Percentiles rank a stretch among this genome's conserved stretches.
These are phyloP conservation scores for Leptodactylus fallax DNA, from an alignment of 2,797 vertebrate genomes.

Conservation along the genomic window DNA sequence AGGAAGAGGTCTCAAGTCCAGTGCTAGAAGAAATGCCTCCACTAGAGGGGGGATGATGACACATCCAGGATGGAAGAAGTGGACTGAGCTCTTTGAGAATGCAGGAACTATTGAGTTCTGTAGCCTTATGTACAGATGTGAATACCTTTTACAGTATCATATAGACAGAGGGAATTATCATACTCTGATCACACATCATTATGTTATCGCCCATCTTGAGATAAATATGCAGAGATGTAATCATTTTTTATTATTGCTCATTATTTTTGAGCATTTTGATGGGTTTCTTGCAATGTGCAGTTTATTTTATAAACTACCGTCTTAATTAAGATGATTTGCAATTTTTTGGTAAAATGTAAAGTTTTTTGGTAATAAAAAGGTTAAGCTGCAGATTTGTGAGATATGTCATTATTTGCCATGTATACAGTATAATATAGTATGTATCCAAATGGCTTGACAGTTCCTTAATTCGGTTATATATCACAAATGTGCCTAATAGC, in stretches of 20 bases:
- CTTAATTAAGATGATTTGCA: background rate
- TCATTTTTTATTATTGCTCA: background rate
- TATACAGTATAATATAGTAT: background rate
- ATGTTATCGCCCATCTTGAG: background rate
- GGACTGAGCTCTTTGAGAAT: slow-evolving; percentile 63
- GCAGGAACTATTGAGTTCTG: background rate
- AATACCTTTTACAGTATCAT: background rate
- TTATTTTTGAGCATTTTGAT: background rate
- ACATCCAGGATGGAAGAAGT: slow-evolving; percentile 96
- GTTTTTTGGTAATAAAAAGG: background rate
- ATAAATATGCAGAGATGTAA: background rate
- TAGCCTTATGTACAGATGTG: background rate
- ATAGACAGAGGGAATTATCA: background rate
- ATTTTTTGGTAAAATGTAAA: background rate
- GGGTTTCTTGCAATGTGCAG: background rate
- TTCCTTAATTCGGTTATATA: no score
- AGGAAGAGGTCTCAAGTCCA: slow-evolving; percentile 81
- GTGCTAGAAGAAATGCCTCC: slow-evolving; percentile 91
- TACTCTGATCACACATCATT: background rate
- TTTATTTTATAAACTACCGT: background rate
- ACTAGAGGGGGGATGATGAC: slow-evolving; percentile 92
- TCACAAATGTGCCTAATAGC: no score
- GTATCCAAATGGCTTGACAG: background rate
- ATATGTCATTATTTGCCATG: background rate
- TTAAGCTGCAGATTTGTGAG: background rate